These are phyloP conservation scores for Bathybates hornii DNA, from an alignment of 2,113 vertebrate genomes.

Conservation along the genomic window DNA sequence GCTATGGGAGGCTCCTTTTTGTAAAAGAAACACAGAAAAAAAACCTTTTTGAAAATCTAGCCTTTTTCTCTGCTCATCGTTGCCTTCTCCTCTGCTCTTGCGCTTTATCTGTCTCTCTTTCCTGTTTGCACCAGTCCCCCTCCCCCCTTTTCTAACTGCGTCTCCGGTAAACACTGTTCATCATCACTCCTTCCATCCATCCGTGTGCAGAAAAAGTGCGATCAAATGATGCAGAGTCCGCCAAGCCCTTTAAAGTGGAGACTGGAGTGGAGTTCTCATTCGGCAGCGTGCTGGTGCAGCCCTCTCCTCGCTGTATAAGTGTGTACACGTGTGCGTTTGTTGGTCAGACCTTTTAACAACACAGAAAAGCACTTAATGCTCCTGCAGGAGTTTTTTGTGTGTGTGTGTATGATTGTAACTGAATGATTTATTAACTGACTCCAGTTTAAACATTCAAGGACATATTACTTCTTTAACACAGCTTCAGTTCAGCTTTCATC, in stretches of 20 bases:
- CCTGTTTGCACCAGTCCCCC: conserved; percentile 3
- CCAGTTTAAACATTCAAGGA: conserved; percentile 20
- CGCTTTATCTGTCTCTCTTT: conserved; percentile 34
- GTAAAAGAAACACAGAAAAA: conserved; percentile 13
- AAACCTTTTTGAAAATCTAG: conserved; percentile 52
- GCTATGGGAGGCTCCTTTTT: conserved; percentile 67
- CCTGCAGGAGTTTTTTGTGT: conserved; percentile 18
- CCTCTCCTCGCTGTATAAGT: conserved; percentile 11
- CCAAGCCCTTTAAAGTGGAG: conserved; percentile 66
- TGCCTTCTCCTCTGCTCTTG: conserved; percentile 67
- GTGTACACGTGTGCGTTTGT: background rate
- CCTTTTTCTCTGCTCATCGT: conserved; percentile 68
- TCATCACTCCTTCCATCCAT: conserved; percentile 8
- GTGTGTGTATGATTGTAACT: background rate
- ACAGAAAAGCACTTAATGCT: conserved; percentile 52
- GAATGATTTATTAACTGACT: conserved; percentile 8
- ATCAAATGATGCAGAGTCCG: conserved; percentile 48
- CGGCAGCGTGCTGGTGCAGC: conserved; percentile 30
- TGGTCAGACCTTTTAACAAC: conserved; percentile 21
- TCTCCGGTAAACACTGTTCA: background rate
- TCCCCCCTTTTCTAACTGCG: background rate
- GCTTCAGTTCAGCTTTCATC: background rate
- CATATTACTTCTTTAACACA: conserved; percentile 3
- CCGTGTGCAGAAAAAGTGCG: conserved; percentile 31
- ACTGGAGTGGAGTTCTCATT: conserved; percentile 36